These are phyloP conservation scores for Alcis repandata DNA, from an alignment of 2,888 invertebrate genomes.

Conservation along the genomic window DNA sequence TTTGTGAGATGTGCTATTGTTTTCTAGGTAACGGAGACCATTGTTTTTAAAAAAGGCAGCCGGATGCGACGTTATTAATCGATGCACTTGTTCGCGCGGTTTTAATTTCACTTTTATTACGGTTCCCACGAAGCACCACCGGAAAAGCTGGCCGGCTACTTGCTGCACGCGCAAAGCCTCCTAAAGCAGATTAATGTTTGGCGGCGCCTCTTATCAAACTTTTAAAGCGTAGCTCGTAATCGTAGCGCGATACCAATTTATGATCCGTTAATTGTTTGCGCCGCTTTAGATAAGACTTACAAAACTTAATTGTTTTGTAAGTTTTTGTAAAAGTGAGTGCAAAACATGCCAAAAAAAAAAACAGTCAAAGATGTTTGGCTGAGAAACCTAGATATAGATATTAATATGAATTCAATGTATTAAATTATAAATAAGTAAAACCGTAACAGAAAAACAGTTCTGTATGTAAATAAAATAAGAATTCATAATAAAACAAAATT, in stretches of 20 bases:
- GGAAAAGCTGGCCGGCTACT: conserved; percentile 56
- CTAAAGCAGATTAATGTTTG: conserved; percentile 37
- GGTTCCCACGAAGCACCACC: conserved; percentile 63
- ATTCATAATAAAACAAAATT: conserved; percentile 20
- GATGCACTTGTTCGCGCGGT: conserved; percentile 69
- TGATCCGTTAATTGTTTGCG: conserved; percentile 78
- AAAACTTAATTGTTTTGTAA: conserved; percentile 56
- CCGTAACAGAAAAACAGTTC: not conserved
- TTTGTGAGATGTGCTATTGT: conserved; percentile 86
- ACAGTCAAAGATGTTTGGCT: not conserved
- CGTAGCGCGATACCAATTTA: conserved; percentile 71
- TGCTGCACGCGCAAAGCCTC: conserved; percentile 48
- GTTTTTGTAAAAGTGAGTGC: conserved; percentile 19
- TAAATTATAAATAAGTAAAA: not conserved
- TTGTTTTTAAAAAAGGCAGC: conserved; percentile 75
- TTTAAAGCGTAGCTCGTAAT: conserved; percentile 65
- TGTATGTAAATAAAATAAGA: conserved; percentile 15
- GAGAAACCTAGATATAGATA: not conserved
- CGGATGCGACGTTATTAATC: conserved; percentile 69
- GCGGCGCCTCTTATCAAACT: conserved; percentile 52
- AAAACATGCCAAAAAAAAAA: conserved; percentile 5
- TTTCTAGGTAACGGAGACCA: conserved; percentile 82
- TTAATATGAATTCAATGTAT: not conserved
- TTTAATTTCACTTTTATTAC: conserved; percentile 71
- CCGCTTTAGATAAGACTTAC: conserved; percentile 77